Base-by-base conservation (phyloP, 2,888 invertebrate species). In the Eupelmus urozonus region DNA sequence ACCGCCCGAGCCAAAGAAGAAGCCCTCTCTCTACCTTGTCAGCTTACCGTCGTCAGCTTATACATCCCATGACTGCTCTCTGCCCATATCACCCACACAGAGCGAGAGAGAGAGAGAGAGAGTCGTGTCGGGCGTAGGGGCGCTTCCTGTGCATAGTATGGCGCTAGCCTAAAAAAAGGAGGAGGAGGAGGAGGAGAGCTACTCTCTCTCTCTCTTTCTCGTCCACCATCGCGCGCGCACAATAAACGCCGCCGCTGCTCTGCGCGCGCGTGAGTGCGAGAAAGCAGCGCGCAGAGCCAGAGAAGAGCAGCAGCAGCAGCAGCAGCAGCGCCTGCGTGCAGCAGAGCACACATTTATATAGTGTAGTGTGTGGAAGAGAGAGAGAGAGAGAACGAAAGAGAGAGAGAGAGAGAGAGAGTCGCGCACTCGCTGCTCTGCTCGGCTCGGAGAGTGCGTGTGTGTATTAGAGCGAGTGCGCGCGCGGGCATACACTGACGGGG, bases 151-250 rank as follows among this genome's bases (percentile, higher is more conserved):
- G n/a, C n/a, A n/a, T n/a, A 70, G 49, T 62, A n/a, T 60, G 62
- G 71, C 40, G 60, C 71, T 72, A 72, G 62, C 71, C 71, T 72
- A 72, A 72, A 72, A 72, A 62, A 72, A 66, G n/a, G 62, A 59
- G 59, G 16, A n/a, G n/a, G n/a, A n/a, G n/a, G n/a, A n/a, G n/a
- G n/a, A n/a, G n/a, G n/a, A n/a, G 27, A 66, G 34, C 16, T 34
- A 34, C 66, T 66, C 66, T 67, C 45, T 59, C 69, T 65, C 49
- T 25, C 42, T 27, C 62, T 40, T 29, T 62, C 40, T 60, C 34
- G 11, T 3, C 9, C 11, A 5, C 25, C 13, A 4, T 25, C 59
- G 13, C 45, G 57, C 57, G 25, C 16, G 42, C 23, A 49, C 23
- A n/a, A 18, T 18, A 45, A 1, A 23, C 29, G 49, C 16, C 4